A percentile compares a stretch with the other conserved stretches of the same genome.
These are phyloP conservation scores for Boleophthalmus pectinirostris DNA, from an alignment of 2,113 vertebrate genomes.

Conservation along the genomic window DNA sequence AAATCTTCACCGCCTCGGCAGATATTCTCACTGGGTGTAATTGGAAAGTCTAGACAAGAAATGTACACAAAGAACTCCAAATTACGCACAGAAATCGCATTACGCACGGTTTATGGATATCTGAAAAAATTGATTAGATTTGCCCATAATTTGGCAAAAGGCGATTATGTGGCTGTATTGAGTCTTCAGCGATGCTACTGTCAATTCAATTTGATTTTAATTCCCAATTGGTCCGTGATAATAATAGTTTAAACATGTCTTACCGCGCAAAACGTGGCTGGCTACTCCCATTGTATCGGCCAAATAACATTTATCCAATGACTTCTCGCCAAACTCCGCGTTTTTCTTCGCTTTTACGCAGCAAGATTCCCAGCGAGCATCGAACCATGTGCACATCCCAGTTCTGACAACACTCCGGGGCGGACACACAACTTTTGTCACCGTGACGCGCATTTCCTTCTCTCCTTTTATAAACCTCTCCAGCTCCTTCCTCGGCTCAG, in stretches of 20 bases:
- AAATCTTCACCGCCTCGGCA: background rate
- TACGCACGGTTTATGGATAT: background rate
- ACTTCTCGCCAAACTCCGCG: background rate
- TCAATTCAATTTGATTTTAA: background rate
- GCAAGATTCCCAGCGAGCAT: constrained; percentile 2
- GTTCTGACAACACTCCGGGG: constrained; percentile 55
- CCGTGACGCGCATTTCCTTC: constrained; percentile 59
- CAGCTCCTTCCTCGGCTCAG: constrained; percentile 20
- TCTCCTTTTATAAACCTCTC: constrained; percentile 50
- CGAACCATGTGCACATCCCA: constrained; percentile 60
- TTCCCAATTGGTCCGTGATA: background rate
- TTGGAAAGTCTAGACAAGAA: background rate
- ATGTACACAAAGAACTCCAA: background rate
- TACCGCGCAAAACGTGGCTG: background rate
- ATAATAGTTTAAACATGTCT: background rate
- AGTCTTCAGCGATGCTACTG: background rate
- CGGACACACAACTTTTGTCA: constrained; percentile 50
- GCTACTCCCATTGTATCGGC: constrained; percentile 1
- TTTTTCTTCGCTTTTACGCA: background rate
- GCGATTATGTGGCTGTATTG: too few species aligned
- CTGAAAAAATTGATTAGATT: background rate
- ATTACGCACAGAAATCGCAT: background rate
- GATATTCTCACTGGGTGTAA: background rate
- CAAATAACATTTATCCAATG: background rate
- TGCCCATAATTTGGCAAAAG: background rate